Percentiles rank a stretch among this genome's conserved stretches.
Evolutionary conservation across 2,113 vertebrate species (phyloP).

Genomic region (Prunella fulvescens): DNA sequence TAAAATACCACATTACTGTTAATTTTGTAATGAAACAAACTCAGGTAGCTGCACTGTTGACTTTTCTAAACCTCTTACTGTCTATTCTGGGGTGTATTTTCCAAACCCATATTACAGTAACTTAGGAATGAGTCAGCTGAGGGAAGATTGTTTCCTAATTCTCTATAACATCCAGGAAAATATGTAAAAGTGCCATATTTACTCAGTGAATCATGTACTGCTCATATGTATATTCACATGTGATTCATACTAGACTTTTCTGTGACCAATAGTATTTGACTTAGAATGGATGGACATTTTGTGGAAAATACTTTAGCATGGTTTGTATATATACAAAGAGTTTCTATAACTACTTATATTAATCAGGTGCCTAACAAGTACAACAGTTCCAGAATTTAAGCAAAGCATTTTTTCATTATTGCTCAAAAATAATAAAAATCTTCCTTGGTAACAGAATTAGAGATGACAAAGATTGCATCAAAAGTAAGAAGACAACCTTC

Average conservation of each 20-base stretch:
- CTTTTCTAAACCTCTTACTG: constrained; percentile 62
- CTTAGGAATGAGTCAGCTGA: constrained; percentile 54
- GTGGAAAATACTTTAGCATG: not conserved
- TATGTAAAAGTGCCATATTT: constrained; percentile 51
- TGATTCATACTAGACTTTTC: not conserved
- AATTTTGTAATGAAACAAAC: constrained; percentile 50
- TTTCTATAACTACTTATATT: not conserved
- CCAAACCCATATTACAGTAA: constrained; percentile 21
- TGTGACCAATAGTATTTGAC: not conserved
- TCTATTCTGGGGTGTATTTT: constrained; percentile 35
- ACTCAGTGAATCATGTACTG: constrained; percentile 28
- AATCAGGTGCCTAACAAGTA: constrained; percentile 44
- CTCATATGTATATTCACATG: constrained; percentile 19
- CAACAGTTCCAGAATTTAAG: not conserved
- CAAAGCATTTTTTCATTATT: not conserved
- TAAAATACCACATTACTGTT: constrained; percentile 9
- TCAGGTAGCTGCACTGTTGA: constrained; percentile 73
- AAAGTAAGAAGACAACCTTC: not conserved
- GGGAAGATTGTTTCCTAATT: constrained; percentile 46
- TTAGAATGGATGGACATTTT: not conserved
- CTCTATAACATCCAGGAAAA: constrained; percentile 34
- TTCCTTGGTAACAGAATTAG: not conserved
- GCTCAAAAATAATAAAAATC: not conserved
- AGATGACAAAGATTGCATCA: not conserved
- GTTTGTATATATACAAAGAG: not conserved